Conservation (phyloP, 2,888 invertebrate genomes). For the Melipona bicolor region DNA sequence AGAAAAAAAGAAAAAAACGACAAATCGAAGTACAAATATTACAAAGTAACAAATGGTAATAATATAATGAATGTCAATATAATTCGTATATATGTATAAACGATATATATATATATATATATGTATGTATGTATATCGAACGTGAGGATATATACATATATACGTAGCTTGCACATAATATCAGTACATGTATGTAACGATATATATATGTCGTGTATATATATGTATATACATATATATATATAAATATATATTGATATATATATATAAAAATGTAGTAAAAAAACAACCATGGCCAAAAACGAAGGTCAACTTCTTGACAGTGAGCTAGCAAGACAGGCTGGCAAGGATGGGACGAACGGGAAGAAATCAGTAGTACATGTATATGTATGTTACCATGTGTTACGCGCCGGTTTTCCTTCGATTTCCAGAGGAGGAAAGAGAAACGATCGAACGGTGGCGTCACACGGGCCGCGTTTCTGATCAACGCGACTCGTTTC, state of each 20-base stretch:
- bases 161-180: constrained; percentile 67
- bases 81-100: constrained; percentile 64
- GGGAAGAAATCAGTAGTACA: constrained; percentile 13
- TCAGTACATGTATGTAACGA: constrained; percentile 82
- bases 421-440: constrained; percentile 28
- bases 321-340: constrained; percentile 85
- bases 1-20: constrained; percentile 65
- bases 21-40: constrained; percentile 74
- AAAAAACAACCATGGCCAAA: constrained; percentile 93
- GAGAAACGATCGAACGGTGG: not conserved
- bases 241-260: constrained; percentile 63
- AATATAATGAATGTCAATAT: constrained; percentile 70
- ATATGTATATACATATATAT: constrained; percentile 62
- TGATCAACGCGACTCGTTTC: constrained; percentile 29
- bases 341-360: constrained; percentile 74
- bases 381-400: not conserved
- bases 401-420: constrained; percentile 35
- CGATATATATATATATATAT: constrained; percentile 67
- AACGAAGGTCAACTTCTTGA: constrained; percentile 98
- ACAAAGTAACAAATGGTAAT: constrained; percentile 68
- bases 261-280: constrained; percentile 82
- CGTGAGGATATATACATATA: constrained; percentile 69
- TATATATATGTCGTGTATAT: constrained; percentile 83
- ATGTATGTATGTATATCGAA: constrained; percentile 55
- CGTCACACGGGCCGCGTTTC: not conserved